Evolutionary conservation across 2,888 invertebrate species (phyloP), one percentile per base, ranked within the genome.

Genomic region (Gryllus longicercus): DNA sequence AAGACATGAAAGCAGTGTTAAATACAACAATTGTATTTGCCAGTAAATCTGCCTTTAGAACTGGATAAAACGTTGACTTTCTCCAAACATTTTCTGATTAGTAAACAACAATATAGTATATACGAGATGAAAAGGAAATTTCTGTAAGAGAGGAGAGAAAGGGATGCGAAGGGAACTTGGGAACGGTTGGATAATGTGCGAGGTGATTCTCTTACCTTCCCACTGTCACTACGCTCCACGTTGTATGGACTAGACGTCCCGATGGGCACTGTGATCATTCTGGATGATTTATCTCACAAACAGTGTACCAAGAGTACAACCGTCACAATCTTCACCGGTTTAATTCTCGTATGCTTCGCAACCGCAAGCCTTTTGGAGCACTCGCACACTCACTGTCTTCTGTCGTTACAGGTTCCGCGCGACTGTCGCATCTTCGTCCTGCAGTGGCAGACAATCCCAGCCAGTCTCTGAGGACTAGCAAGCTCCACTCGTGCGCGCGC

Each of bases 181-280:
- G 8, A 38, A 38, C 38, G 38, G 38, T 8, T 38, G 38, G 5
- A 38, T 38, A 5, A 8, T 38, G 8, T 8, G 38, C 38, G 8
- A 38, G 1, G 38, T 38, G 38, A 8, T 38, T 38, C 63, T 18
- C n/a, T 63, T 63, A 63, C 63, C 63, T 63, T 63, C 18, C 50
- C 16, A 18, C 79, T 75, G 50, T 81, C 79, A 75, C 77, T 81
- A 25, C 77, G 77, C 23, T 51, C 51, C 21, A 50, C 75, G 79
- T 83, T 82, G 79, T 83, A 84, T 16, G 84, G 83, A 75, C 83
- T 83, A 79, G 82, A 82, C 50, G 82, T 81, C 49, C 81, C 82
- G 76, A 83, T 74, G 12, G 84, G 83, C 25, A 84, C 82, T 23
- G 84, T 84, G 75, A 84, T 83, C 84, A 84, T 84, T 75, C 21